A percentile compares a stretch with the other conserved stretches of the same genome.
These are phyloP conservation scores for Cyprichromis sp. DNA, from an alignment of 2,113 vertebrate genomes.

Conservation along the genomic window DNA sequence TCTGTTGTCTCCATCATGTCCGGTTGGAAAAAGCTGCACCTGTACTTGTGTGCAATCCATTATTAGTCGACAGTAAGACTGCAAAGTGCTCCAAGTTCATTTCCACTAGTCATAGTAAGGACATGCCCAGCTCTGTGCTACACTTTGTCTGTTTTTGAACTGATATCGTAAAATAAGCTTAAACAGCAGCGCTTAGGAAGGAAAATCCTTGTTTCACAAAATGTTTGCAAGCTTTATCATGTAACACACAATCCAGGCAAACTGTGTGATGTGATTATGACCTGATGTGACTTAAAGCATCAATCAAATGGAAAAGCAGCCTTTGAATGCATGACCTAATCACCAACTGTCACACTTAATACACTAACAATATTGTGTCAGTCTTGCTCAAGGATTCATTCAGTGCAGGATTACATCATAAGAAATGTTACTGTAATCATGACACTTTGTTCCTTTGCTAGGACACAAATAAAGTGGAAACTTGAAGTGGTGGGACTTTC, in stretches of 20 bases:
- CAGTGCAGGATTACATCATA: neutral
- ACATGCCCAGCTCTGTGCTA: neutral
- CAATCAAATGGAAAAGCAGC: neutral
- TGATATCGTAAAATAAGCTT: neutral
- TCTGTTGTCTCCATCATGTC: neutral
- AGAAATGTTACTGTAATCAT: constrained; percentile 11
- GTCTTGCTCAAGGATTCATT: neutral
- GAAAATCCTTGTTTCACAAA: neutral
- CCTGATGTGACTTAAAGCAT: neutral
- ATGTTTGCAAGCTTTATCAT: neutral
- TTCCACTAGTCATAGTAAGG: neutral
- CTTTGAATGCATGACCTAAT: neutral
- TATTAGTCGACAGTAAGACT: neutral
- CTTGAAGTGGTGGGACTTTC: constrained; percentile 56
- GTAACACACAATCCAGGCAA: neutral
- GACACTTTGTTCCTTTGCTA: constrained; percentile 20
- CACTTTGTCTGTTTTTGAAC: neutral
- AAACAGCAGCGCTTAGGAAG: neutral
- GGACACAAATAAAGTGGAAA: constrained; percentile 61
- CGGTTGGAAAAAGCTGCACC: neutral
- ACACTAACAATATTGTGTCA: neutral
- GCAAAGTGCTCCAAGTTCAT: neutral
- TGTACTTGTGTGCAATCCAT: neutral
- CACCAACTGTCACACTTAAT: neutral
- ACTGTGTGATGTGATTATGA: neutral